These are phyloP conservation scores for Eupsilia transversa DNA, from an alignment of 2,888 invertebrate species.

Conservation along the genomic window DNA sequence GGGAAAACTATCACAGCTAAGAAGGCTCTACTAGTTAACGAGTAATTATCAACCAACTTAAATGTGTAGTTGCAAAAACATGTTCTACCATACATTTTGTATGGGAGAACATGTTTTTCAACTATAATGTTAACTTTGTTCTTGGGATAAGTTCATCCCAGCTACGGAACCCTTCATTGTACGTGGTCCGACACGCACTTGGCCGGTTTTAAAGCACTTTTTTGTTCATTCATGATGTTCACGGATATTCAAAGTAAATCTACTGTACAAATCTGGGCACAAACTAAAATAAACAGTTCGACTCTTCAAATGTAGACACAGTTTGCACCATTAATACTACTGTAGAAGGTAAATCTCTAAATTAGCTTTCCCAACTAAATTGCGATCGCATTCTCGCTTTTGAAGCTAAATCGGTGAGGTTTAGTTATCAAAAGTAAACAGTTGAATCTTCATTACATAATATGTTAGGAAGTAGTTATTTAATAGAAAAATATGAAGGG, in stretches of 20 bases:
- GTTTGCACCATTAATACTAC: slow-evolving; percentile 36
- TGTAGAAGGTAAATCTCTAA: slow-evolving; percentile 30
- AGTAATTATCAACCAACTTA: too few species aligned
- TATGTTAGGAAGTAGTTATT: slow-evolving; percentile 52
- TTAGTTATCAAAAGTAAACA: slow-evolving; percentile 49
- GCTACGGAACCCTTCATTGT: too few species aligned
- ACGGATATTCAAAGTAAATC: neutral
- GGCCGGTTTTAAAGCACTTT: slow-evolving; percentile 4
- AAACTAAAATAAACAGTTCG: slow-evolving; percentile 24
- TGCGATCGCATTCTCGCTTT: slow-evolving; percentile 31
- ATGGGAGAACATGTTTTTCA: too few species aligned
- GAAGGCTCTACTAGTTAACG: too few species aligned
- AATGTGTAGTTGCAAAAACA: too few species aligned
- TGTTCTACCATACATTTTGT: too few species aligned
- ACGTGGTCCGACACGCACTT: too few species aligned
- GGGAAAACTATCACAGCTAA: too few species aligned
- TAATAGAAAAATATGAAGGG: slow-evolving; percentile 46
- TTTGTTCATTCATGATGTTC: neutral
- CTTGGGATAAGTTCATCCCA: too few species aligned
- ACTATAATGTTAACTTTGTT: too few species aligned
- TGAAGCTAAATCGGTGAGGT: slow-evolving; percentile 36
- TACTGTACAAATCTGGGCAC: neutral
- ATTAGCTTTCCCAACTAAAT: slow-evolving; percentile 39
- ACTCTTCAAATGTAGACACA: slow-evolving; percentile 16
- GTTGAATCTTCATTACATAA: slow-evolving; percentile 51